Evolutionary conservation across 2,888 invertebrate genomes (phyloP).

Genomic region (Dryobotodes eremita): DNA sequence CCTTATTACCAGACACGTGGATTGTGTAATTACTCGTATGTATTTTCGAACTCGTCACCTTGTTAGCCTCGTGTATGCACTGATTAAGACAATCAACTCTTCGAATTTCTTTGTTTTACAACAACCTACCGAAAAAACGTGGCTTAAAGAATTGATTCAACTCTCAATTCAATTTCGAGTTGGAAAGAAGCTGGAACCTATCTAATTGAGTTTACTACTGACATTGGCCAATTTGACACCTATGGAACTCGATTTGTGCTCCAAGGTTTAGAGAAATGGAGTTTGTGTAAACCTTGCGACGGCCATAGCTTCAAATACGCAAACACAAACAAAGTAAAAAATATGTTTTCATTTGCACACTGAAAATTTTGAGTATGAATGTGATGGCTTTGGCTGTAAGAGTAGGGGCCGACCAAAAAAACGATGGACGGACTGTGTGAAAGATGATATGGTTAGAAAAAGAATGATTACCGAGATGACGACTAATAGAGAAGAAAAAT

Average conservation of each 20-base stretch:
- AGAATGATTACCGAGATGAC: background rate
- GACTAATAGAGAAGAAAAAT: background rate
- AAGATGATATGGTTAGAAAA: background rate
- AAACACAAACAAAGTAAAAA: background rate
- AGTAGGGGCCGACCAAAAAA: background rate
- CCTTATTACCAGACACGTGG: slow-evolving; percentile 29
- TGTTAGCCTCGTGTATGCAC: slow-evolving; percentile 10
- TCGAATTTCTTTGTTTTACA: slow-evolving; percentile 4
- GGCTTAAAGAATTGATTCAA: no score
- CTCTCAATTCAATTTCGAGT: no score
- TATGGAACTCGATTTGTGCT: slow-evolving; percentile 19
- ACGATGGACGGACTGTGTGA: background rate
- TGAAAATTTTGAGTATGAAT: background rate
- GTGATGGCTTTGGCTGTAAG: background rate
- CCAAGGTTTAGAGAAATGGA: background rate
- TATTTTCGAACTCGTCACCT: background rate
- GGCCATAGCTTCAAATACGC: no score
- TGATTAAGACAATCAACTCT: slow-evolving; percentile 14
- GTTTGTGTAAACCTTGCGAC: background rate
- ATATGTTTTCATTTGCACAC: background rate
- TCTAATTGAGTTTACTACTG: slow-evolving; percentile 12
- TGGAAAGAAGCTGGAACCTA: no score
- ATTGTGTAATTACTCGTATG: slow-evolving; percentile 16
- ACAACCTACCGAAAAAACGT: no score
- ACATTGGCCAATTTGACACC: background rate